Base-by-base conservation (phyloP, 1,140 invertebrate genomes). In the Dermatophagoides farinae region DNA sequence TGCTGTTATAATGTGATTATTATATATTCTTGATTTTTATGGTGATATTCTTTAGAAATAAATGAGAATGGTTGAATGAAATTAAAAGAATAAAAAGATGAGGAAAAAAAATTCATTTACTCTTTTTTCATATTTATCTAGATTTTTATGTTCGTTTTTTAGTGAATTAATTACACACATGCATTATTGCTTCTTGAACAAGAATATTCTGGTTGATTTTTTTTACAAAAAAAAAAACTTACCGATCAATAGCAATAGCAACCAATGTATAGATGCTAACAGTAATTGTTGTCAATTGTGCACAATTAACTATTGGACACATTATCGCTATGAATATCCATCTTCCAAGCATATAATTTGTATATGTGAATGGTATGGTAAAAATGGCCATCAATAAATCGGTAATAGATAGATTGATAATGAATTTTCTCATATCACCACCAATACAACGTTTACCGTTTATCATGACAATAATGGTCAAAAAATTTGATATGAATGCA, bases 321-420 rank as follows among this genome's bases (percentile, higher is more conserved):
- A 74, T 72, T 54, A 65, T 64, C 0, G 68, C 70, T 5, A 64
- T 64, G 58, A 74, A 74, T 14, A 74, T 67, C 73, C 73, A 74
- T 10, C 70, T 60, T 23, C 72, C 71, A 10, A 72, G 64, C 67
- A 73, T 71, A 60, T 72, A 74, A 64, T 69, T 68, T 12, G 72
- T 74, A 59, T 74, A 74, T 5, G 73, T 73, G 65, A 74, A 74
- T 1, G 73, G 73, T 16, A 75, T 75, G 38, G 71, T 74, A 61
- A 74, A 73, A 0, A 71, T 61, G 0, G 73, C 70, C 73, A 75
- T 73, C 37, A 68, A 68, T 43, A 75, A 65, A 55, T 75, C 73
- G 18, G 72, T 69, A 11, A 72, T 63, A 0, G 73, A 71, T 50
- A 75, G 61, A 63, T 74, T 75, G 53, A 75, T 69, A 4, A 75